A percentile compares a stretch with the other conserved stretches of the same genome.
Evolutionary conservation across 2,797 vertebrate species (phyloP).

Genomic region (Gallinago nigripennis): DNA sequence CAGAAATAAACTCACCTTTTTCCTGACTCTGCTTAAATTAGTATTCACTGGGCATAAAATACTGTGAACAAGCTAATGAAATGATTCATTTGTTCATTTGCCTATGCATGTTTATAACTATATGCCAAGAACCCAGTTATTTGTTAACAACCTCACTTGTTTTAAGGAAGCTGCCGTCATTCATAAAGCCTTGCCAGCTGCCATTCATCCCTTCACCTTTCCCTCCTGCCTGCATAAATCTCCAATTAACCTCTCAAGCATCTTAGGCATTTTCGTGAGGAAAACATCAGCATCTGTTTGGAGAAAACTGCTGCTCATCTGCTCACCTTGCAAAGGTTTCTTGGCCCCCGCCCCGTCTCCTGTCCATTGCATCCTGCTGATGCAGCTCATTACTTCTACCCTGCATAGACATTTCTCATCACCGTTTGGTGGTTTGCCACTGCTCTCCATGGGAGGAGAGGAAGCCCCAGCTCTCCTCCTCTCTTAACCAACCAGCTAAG

Average conservation of each 20-base stretch:
- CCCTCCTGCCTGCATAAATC: not conserved
- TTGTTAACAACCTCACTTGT: slow-evolving; percentile 32
- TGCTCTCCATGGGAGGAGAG: not conserved
- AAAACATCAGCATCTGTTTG: not conserved
- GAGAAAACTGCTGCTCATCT: not conserved
- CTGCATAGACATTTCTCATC: not conserved
- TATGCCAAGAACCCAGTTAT: not conserved
- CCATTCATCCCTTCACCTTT: not conserved
- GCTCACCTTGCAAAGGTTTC: not conserved
- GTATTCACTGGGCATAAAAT: not conserved
- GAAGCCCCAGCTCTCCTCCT: not conserved
- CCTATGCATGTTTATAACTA: not conserved
- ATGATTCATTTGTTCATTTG: slow-evolving; percentile 28
- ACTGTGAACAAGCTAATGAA: slow-evolving; percentile 22
- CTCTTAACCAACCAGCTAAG: not conserved
- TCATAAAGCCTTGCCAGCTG: not conserved
- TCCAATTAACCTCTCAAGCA: not conserved
- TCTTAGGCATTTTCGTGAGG: not conserved
- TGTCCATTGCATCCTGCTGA: not conserved
- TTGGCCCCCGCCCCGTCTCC: not conserved
- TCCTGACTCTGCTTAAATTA: not conserved
- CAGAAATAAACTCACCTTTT: not conserved
- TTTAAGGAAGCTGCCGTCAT: slow-evolving; percentile 23
- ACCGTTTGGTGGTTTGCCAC: not conserved
- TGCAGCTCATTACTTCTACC: not conserved